A percentile compares a stretch with the other conserved stretches of the same genome.
Conservation (phyloP, 1,140 invertebrate species). For the Anagrus nilaparvatae region DNA sequence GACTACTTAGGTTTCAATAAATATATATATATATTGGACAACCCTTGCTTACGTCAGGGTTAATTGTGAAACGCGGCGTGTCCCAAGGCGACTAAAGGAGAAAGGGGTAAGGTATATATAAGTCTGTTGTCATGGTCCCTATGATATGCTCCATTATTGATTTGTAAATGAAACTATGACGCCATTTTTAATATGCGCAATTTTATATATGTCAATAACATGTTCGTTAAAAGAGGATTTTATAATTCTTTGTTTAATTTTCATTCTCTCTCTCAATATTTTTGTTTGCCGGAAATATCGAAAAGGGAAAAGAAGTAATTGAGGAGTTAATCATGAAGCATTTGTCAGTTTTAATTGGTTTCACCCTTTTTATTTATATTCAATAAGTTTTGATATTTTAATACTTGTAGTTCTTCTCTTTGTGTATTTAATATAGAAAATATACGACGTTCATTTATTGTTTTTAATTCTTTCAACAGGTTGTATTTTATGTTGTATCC, state of each 20-base stretch:
- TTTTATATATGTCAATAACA: conserved; percentile 33
- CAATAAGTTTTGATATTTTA: no score
- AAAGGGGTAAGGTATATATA: conserved; percentile 13
- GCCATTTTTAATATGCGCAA: conserved; percentile 43
- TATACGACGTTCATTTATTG: no score
- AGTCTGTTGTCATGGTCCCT: conserved; percentile 41
- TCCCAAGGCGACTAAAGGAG: conserved; percentile 1
- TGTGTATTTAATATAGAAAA: no score
- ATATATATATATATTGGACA: no score
- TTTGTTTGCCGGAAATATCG: conserved; percentile 28
- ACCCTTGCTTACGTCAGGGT: conserved; percentile 24
- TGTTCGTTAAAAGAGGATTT: neutral
- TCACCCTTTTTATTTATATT: no score
- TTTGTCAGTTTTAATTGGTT: conserved; percentile 33
- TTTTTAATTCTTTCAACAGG: no score
- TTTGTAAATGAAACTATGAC: conserved; percentile 24
- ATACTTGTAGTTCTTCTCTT: no score
- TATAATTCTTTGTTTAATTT: neutral
- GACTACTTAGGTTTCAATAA: no score
- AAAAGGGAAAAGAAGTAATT: conserved; percentile 31
- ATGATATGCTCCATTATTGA: conserved; percentile 41
- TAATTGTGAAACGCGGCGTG: neutral
- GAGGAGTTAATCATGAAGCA: conserved; percentile 37
- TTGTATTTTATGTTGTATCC: no score
- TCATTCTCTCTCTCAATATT: conserved; percentile 18